Evolutionary conservation across 1,140 invertebrate genomes (phyloP), one percentile per base, ranked within the genome.

Genomic region (Ceratosolen solmsi): DNA sequence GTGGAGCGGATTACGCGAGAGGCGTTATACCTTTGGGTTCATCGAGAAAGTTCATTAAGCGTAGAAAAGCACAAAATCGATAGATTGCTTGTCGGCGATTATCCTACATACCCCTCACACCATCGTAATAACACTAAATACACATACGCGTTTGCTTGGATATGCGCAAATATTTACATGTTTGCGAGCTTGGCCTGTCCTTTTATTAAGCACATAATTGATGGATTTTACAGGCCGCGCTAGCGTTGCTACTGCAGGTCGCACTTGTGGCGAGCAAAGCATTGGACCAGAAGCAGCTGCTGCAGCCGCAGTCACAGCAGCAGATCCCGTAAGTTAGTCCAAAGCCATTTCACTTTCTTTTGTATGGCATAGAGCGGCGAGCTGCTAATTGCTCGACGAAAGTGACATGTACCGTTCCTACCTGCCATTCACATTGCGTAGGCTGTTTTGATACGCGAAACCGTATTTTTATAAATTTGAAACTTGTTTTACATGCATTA

Each of bases 211-310:
- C 54, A 9, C 11, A 75, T 60, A 33, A 11, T 86, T 85, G 36
- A 15, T 20, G 41, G 27, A 36, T 30, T 49, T 87, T 86, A 60
- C 87, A 92, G 92, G 87, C 88, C 89, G 88, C 88, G 81, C 85
- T 92, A 88, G 90, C 87, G 60, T 84, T 90, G 83, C 87, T 92
- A 89, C 87, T 92, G 89, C 91, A 92, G 82, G 86, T 87, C 83
- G 89, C 81, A 81, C 86, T 92, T 86, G 90, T 90, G 86, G 87
- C 87, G 86, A 87, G 91, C 84, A 92, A 92, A 82, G 91, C 92
- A 80, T 84, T 91, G 79, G 87, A 89, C 84, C 86, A 90, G 86
- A 90, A 85, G 84, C 86, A 86, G 83, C 84, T 80, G 82, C 76
- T 81, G 71, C 88, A 83, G 79, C 86, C 84, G 30, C 88, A 87